Evolutionary conservation across 1,140 invertebrate species (phyloP), one percentile per base, ranked within the genome.

Genomic region (Drosophila burlai): DNA sequence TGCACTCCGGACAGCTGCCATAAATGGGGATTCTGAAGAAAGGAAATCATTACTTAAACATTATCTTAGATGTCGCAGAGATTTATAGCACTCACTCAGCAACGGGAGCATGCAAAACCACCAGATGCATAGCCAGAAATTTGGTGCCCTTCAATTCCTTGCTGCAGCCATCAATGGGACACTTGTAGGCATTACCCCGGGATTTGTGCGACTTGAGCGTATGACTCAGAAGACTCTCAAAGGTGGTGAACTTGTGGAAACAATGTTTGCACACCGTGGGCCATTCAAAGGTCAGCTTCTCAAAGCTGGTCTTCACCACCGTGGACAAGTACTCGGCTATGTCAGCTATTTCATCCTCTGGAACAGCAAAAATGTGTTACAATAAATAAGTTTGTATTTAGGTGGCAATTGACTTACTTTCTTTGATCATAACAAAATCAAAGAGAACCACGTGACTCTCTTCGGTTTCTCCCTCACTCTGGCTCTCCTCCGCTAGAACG

Each of bases 1-100:
- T 65, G 64, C 91, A 92, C 52, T 87, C 89, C 10, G 89, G 81
- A 38, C 91, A 92, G 34, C 64, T 73, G 52, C 91, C 81, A 55
- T 92, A 92, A 15, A 92, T 92, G 18, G 69, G 54, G 5, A 92
- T 63, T n/a, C 91, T 92, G 47, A 0, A 75, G 7, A 55, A 9
- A 5, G 59, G 1, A 24, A 55, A 15, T 36, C 2, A 47, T 21
- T 0, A 21, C 0, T n/a, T 15, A 24, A 8, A 1, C 10, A 18
- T 18, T 34, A 16, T 26, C 10, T n/a, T 7, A 26, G 2, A 1
- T 40, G n/a, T 10, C 1, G 15, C 0, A 55, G 36, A 11, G 0
- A 18, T 36, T 5, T 0, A 8, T 26, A 40, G 5, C 5, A 29
- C 76, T 67, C 81, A 92, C 91, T 79, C 80, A n/a, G 80, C 69